Conservation (phyloP, 1,140 invertebrate species). For the Pemphigus obesinymphae region DNA sequence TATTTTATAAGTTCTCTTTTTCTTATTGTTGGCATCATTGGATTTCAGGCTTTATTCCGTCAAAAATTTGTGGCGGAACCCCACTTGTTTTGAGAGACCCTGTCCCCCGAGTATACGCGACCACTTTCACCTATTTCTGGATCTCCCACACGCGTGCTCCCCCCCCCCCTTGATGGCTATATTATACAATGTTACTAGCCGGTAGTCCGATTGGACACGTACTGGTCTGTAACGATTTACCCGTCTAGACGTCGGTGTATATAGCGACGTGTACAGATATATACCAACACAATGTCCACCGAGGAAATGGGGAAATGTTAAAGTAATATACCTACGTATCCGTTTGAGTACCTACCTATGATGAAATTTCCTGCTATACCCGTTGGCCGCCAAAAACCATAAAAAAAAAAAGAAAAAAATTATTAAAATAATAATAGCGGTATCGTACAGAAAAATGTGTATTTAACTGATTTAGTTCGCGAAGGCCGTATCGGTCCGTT, state of each 20-base stretch:
- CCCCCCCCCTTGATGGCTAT: neutral
- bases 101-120: neutral
- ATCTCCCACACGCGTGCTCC: neutral
- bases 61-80: neutral
- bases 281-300: neutral
- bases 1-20: no score
- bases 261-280: neutral
- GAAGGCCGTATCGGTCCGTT: neutral
- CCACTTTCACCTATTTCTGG: conserved; percentile 12
- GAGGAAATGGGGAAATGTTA: neutral
- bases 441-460: neutral
- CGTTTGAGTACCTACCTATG: neutral
- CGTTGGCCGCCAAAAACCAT: neutral
- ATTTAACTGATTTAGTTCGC: neutral
- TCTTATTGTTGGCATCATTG: no score
- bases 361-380: neutral
- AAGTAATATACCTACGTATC: neutral
- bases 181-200: neutral
- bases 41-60: neutral
- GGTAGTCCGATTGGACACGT: conserved; percentile 15
- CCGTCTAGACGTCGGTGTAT: neutral
- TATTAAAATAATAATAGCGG: neutral
- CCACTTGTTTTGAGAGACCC: neutral
- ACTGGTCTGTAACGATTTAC: neutral
- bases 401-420: neutral